phyloP scores from a whole-genome alignment of 2,888 invertebrate genomes.

The Plemyria rubiginata region DNA sequence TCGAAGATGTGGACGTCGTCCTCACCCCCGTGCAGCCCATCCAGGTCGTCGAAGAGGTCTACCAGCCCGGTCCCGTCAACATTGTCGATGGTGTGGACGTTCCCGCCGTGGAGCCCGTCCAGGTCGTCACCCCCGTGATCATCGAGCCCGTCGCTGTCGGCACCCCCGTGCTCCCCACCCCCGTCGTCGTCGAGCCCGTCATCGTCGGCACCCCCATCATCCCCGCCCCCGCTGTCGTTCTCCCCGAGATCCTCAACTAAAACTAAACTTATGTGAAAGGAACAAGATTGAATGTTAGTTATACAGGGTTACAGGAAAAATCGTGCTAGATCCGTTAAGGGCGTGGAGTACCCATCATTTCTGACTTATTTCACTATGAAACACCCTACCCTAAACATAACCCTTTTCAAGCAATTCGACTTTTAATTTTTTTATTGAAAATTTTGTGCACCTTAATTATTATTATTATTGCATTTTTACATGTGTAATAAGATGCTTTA shows the following conservation, averaged over 20 bases:
- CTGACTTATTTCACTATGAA: no score
- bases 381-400: no score
- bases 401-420: no score
- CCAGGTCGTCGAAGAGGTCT: constrained; percentile 34
- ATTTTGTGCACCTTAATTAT: no score
- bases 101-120: constrained; percentile 13
- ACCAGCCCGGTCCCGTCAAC: constrained; percentile 6
- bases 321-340: no score
- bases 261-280: constrained; percentile 44
- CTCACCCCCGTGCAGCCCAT: constrained; percentile 26
- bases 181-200: constrained; percentile 43
- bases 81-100: constrained; percentile 31
- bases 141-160: constrained; percentile 29
- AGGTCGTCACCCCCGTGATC: constrained; percentile 28
- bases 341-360: no score
- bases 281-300: not conserved
- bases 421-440: no score
- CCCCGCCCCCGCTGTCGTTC: constrained; percentile 51
- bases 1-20: constrained; percentile 33
- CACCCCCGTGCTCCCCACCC: constrained; percentile 34
- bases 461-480: no score
- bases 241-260: constrained; percentile 43
- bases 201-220: constrained; percentile 49
- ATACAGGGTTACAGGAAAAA: no score
- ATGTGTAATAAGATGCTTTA: no score